Percentiles rank a stretch among this genome's conserved stretches.
Evolutionary conservation across 1,140 invertebrate species (phyloP).

Genomic region (Sitobion miscanthi): DNA sequence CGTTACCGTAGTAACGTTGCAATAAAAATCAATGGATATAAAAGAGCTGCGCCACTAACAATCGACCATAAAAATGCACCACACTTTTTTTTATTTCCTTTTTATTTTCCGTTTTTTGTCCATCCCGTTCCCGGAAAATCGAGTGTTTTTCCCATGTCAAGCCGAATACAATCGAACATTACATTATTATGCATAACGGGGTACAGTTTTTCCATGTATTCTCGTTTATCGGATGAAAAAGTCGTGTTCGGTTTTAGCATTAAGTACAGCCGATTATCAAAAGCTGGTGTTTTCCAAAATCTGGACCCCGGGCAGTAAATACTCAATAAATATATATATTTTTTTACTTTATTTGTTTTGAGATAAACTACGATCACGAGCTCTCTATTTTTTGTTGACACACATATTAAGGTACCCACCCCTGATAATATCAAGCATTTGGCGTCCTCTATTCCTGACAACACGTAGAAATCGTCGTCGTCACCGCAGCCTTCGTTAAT

Average conservation of each 20-base stretch:
- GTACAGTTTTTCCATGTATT: not conserved
- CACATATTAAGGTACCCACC: no score
- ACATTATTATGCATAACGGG: not conserved
- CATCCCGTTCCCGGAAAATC: not conserved
- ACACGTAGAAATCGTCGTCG: no score
- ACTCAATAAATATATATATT: not conserved
- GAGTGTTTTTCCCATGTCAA: constrained; percentile 8
- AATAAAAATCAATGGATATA: constrained; percentile 40
- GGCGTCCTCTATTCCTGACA: no score
- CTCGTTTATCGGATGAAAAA: not conserved
- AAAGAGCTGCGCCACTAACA: not conserved
- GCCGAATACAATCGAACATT: not conserved
- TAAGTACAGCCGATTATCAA: not conserved
- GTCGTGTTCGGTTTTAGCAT: not conserved
- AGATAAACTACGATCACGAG: no score
- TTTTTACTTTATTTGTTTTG: no score
- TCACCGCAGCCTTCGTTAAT: no score
- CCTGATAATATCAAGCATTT: no score
- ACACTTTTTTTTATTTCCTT: not conserved
- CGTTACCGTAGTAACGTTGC: constrained; percentile 35
- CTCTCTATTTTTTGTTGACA: no score
- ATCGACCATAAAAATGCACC: constrained; percentile 30
- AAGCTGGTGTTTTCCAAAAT: not conserved
- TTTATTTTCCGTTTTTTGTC: not conserved
- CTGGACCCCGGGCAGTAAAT: not conserved